phyloP scores from a whole-genome alignment of 2,797 vertebrate genomes.

The Dendrocincla tyrannina region DNA sequence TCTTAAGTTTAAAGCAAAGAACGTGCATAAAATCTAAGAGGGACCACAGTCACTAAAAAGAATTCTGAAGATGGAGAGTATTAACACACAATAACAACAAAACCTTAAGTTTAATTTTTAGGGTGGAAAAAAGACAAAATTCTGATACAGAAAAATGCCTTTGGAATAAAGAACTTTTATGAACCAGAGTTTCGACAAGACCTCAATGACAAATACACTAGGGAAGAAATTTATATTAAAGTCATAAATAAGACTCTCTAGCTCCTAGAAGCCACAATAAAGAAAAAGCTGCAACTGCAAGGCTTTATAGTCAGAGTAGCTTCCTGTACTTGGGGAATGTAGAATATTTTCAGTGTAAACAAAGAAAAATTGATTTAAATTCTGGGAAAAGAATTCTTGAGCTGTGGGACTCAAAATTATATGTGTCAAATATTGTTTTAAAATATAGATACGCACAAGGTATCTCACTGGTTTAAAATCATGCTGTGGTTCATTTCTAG shows the following conservation, averaged over 20 bases:
- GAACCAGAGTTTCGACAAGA: not conserved
- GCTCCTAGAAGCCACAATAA: not conserved
- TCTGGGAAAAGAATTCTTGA: not conserved
- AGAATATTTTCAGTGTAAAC: constrained; percentile 14
- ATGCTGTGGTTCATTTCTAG: not conserved
- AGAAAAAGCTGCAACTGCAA: not conserved
- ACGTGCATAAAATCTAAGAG: not conserved
- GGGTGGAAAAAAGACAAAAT: not conserved
- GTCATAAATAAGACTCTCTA: constrained; percentile 42
- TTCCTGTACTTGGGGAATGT: not conserved
- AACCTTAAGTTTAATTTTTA: not conserved
- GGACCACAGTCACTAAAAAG: not conserved
- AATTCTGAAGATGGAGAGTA: not conserved
- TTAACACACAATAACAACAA: not conserved
- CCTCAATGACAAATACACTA: not conserved
- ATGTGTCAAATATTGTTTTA: not conserved
- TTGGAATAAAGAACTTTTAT: not conserved
- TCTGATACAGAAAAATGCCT: not conserved
- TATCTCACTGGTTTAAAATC: not conserved
- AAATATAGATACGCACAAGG: not conserved
- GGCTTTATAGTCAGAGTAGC: not conserved
- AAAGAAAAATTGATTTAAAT: not conserved
- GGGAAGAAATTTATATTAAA: constrained; percentile 53
- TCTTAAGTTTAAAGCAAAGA: not conserved
- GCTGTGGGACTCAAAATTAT: not conserved